Percentiles rank a stretch among this genome's conserved stretches.
Conservation (phyloP, 92 coral and sea anemone species). For the Porites cylindrica region DNA sequence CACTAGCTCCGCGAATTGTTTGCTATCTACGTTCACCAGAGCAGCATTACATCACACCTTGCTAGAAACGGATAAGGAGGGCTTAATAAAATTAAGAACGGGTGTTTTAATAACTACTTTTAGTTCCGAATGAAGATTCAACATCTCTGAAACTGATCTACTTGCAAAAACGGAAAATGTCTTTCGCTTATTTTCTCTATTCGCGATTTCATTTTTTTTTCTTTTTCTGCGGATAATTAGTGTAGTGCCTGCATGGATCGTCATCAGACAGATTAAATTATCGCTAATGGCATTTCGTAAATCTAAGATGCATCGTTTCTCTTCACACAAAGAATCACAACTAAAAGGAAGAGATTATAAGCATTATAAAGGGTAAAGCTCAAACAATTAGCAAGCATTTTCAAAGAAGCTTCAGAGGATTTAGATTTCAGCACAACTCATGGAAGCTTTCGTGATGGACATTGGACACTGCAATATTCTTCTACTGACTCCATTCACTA, state of each 20-base stretch:
- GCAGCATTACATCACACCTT: background rate
- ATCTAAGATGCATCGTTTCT: background rate
- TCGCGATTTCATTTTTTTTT: background rate
- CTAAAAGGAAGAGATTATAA: background rate
- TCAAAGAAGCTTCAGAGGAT: background rate
- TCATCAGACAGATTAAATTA: conserved; percentile 21
- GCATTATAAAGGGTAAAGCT: background rate
- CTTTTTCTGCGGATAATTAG: background rate
- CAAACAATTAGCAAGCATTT: background rate
- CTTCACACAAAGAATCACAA: background rate
- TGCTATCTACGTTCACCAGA: background rate
- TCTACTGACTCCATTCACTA: conserved; percentile 3
- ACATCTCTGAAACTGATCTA: too few species aligned
- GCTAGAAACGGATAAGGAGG: background rate
- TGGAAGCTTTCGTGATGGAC: conserved; percentile 32
- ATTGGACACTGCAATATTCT: conserved; percentile 12
- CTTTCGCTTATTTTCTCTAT: background rate
- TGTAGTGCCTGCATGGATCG: background rate
- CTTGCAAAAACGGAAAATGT: background rate
- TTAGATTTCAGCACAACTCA: background rate
- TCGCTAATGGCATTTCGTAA: background rate
- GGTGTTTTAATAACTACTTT: conserved; percentile 1
- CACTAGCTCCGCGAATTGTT: background rate
- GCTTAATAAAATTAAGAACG: background rate
- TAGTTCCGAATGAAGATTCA: background rate